Percentiles rank a stretch among this genome's conserved stretches.
Conservation (phyloP, 2,113 vertebrate genomes). For the Sinocyclocheilus maitianheensis region DNA sequence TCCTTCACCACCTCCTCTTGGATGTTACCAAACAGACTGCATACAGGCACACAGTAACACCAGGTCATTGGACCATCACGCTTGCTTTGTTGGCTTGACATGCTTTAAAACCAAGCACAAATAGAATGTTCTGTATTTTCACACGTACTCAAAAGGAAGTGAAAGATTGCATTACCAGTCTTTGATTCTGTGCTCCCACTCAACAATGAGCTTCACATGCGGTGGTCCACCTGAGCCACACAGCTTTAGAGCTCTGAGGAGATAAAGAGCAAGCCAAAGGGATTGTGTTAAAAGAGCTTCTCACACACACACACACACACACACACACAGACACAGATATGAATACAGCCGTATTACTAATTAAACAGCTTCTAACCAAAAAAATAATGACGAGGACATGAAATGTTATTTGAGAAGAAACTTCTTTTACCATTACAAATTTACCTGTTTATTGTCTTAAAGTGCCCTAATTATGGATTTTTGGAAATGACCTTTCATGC, state of each 20-base stretch:
- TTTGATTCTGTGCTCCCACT: constrained; percentile 87
- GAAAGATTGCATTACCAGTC: constrained; percentile 80
- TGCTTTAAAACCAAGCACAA: neutral
- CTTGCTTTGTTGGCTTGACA: neutral
- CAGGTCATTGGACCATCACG: neutral
- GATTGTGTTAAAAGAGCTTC: neutral
- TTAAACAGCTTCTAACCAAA: too few species aligned
- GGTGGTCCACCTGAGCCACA: constrained; percentile 84
- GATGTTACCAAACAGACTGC: constrained; percentile 87
- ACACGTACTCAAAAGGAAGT: neutral
- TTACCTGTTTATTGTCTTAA: too few species aligned
- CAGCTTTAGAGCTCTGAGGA: constrained; percentile 82
- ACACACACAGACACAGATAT: too few species aligned
- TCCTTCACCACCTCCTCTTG: constrained; percentile 91
- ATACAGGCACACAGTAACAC: neutral
- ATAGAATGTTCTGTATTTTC: neutral
- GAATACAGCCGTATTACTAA: neutral
- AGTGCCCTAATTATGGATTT: too few species aligned
- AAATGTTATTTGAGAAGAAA: too few species aligned
- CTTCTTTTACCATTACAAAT: too few species aligned
- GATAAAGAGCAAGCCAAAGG: neutral
- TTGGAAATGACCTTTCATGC: too few species aligned
- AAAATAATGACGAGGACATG: too few species aligned
- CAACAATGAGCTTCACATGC: constrained; percentile 87
- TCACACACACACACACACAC: neutral